These are phyloP conservation scores for Nephrocerus scutellatus DNA, from an alignment of 2,888 invertebrate species.

Conservation along the genomic window DNA sequence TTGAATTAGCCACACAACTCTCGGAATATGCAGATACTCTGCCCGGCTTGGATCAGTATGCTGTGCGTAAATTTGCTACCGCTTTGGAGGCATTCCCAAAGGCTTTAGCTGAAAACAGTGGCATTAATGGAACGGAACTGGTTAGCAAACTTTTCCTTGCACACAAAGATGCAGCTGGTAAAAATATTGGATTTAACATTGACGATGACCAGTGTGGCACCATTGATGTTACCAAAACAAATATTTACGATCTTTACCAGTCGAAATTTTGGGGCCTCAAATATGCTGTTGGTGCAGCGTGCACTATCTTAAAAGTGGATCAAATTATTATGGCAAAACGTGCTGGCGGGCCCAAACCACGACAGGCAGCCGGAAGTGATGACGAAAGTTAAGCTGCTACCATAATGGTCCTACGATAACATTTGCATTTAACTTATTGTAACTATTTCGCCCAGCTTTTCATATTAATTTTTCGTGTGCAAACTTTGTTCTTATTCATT, in stretches of 20 bases:
- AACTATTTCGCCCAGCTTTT: conserved; percentile 9
- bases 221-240: conserved; percentile 68
- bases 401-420: conserved; percentile 12
- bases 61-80: conserved; percentile 84
- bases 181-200: conserved; percentile 79
- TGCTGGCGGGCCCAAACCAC: conserved; percentile 90
- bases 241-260: conserved; percentile 75
- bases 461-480: conserved; percentile 14
- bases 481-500: conserved; percentile 13
- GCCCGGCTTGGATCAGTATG: conserved; percentile 94
- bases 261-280: conserved; percentile 91
- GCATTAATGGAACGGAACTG: conserved; percentile 78
- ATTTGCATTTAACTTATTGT: conserved; percentile 20
- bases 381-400: conserved; percentile 57
- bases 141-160: conserved; percentile 85
- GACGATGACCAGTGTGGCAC: conserved; percentile 66
- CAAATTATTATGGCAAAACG: conserved; percentile 98
- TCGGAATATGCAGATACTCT: conserved; percentile 82
- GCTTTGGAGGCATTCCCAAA: conserved; percentile 88
- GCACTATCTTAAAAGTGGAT: conserved; percentile 88
- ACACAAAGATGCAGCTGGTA: conserved; percentile 74
- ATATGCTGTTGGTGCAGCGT: conserved; percentile 88
- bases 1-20: conserved; percentile 83
- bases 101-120: conserved; percentile 90
- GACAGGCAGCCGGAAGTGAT: conserved; percentile 60